Conservation (phyloP, 2,888 invertebrate genomes). For the Athalia cordata region DNA sequence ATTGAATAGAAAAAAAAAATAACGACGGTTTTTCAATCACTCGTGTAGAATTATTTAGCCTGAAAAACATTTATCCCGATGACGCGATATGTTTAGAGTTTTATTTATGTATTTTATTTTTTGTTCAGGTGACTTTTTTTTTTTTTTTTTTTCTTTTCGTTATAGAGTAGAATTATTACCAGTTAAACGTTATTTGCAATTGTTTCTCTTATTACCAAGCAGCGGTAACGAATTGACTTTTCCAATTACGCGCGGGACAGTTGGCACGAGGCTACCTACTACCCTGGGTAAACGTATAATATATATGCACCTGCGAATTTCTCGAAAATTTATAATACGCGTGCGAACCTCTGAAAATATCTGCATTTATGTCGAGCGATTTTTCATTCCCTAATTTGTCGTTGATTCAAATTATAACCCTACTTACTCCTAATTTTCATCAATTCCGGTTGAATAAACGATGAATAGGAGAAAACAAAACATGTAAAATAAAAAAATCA, state of each 20-base stretch:
- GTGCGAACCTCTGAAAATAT: background rate
- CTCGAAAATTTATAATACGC: background rate
- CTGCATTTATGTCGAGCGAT: background rate
- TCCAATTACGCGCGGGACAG: conserved; percentile 40
- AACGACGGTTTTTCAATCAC: too few relatives aligned
- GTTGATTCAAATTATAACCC: too few relatives aligned
- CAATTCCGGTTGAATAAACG: too few relatives aligned
- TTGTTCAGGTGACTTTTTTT: too few relatives aligned
- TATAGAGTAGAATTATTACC: conserved; percentile 25
- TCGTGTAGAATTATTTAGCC: too few relatives aligned
- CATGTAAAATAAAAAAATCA: too few relatives aligned
- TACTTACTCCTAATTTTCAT: too few relatives aligned
- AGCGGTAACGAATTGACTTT: conserved; percentile 40
- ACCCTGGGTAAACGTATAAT: background rate
- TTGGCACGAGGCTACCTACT: conserved; percentile 27
- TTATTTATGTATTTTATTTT: too few relatives aligned
- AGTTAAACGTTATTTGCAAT: conserved; percentile 37
- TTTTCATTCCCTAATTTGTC: too few relatives aligned
- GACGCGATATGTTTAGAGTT: background rate
- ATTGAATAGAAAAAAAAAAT: too few relatives aligned
- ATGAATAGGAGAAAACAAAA: too few relatives aligned
- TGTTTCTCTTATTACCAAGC: conserved; percentile 35
- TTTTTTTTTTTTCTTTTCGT: background rate
- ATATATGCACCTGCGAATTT: background rate
- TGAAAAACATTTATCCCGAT: background rate